Base-by-base conservation (phyloP, 2,797 vertebrate genomes). In the Anolis apletophallus region DNA sequence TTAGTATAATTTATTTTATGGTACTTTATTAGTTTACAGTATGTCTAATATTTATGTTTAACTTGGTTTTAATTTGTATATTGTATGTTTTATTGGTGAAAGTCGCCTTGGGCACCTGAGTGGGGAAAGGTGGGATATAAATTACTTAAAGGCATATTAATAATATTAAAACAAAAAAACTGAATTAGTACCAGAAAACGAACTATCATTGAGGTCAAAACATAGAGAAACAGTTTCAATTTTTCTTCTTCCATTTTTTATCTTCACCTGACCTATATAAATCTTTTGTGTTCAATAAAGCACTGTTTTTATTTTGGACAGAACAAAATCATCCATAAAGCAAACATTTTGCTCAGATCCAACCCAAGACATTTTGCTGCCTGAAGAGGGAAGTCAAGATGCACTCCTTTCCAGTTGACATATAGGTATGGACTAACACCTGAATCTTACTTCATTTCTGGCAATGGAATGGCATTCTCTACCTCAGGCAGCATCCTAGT, bases 271-370 rank as follows among this genome's bases (percentile, higher is more conserved):
- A 59, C 32, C 12, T 69, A 79, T 55, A 50, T 19, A 23, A 23
- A 5, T 61, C 21, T 78, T 61, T n/a, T 54, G 7, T 55, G n/a
- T 69, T 85, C 13, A 57, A 57, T 17, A 36, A 92, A 93, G 83
- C 83, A 92, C 88, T 74, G 87, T 80, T 91, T 46, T 87, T 93
- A 87, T 88, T 68, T 91, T 92, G 94, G 88, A 85, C 69, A 91
- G 93, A 92, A 93, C 2, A 93, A 29, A 84, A 88, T 85, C 88
- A 86, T 80, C 34, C 55, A 29, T 88, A 81, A 91, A 89, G 84
- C 83, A 92, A 93, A 88, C 80, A n/a, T 19, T 67, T 64, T 88
- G 85, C 12, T 64, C 10, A 29, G 26, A 11, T 64, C 10, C 61
- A 64, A 11, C 26, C 9, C 61, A 64, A 72, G 19, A 40, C 32